Conservation (phyloP, 2,113 vertebrate genomes). For the Prionailurus viverrinus region DNA sequence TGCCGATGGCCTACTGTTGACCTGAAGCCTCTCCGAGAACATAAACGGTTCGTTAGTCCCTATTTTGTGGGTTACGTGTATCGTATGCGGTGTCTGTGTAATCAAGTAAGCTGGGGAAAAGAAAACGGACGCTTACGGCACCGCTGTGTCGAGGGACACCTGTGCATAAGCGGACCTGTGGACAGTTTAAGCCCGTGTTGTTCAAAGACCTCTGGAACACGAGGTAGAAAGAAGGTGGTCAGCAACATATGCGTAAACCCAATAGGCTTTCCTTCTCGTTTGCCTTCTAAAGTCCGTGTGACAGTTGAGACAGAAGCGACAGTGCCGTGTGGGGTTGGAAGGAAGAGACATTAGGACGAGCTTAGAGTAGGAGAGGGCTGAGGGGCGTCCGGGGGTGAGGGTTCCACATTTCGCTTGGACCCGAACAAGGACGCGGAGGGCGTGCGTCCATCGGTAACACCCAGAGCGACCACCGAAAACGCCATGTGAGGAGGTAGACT, state of each 20-base stretch:
- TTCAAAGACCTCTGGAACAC: fast-evolving
- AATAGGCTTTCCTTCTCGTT: fast-evolving
- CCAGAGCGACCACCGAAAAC: background rate
- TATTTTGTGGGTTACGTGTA: background rate
- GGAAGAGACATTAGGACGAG: fast-evolving
- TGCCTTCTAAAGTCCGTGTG: fast-evolving
- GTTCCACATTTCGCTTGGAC: fast-evolving
- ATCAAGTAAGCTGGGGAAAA: background rate
- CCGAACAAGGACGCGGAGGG: background rate
- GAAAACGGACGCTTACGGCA: background rate
- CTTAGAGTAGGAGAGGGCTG: fast-evolving
- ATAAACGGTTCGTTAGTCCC: background rate
- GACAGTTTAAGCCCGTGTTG: background rate
- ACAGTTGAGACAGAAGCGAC: fast-evolving
- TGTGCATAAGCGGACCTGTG: background rate
- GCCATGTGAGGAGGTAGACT: fast-evolving
- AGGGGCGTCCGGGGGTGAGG: background rate
- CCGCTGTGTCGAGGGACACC: background rate
- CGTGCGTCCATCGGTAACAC: no score
- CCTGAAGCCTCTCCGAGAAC: background rate
- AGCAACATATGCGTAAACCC: background rate
- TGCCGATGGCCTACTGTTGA: background rate
- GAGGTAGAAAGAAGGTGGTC: no score
- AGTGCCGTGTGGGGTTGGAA: fast-evolving
- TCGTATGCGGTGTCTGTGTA: fast-evolving